A percentile compares a stretch with the other conserved stretches of the same genome.
Conservation (phyloP, 2,888 invertebrate genomes). For the Asteroscopus sphinx region DNA sequence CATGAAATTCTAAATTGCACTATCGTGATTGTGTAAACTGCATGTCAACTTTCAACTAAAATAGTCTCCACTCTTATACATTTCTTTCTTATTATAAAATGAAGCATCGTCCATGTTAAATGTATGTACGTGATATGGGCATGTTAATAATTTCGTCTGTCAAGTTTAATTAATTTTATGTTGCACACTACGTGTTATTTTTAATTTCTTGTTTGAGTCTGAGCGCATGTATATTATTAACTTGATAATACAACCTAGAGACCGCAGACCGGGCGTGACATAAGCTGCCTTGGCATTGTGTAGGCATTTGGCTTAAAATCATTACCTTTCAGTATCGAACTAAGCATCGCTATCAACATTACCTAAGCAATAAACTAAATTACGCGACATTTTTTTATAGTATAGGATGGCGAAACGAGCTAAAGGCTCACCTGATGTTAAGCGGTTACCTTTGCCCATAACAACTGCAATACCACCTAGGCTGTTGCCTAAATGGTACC, state of each 20-base stretch:
- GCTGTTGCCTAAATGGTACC: too few relatives aligned
- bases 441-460: too few relatives aligned
- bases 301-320: slow-evolving; percentile 31
- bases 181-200: slow-evolving; percentile 69
- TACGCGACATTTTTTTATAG: too few relatives aligned
- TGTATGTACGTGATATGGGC: slow-evolving; percentile 52
- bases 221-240: slow-evolving; percentile 71
- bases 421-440: too few relatives aligned
- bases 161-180: slow-evolving; percentile 53
- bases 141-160: slow-evolving; percentile 53
- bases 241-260: slow-evolving; percentile 52
- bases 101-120: slow-evolving; percentile 11
- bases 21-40: slow-evolving; percentile 33
- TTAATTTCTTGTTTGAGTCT: slow-evolving; percentile 85
- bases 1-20: slow-evolving; percentile 74
- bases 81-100: slow-evolving; percentile 7
- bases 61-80: neutral
- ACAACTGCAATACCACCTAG: too few relatives aligned
- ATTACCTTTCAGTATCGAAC: slow-evolving; percentile 45
- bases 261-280: slow-evolving; percentile 56
- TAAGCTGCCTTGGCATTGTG: slow-evolving; percentile 38
- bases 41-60: slow-evolving; percentile 36
- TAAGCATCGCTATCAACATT: slow-evolving; percentile 49
- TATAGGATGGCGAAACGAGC: too few relatives aligned
- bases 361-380: slow-evolving; percentile 19